Evolutionary conservation across 30 jellyfish, hydroid and myxozoan species (phyloP).

Genomic region (Cassiopea andromeda): DNA sequence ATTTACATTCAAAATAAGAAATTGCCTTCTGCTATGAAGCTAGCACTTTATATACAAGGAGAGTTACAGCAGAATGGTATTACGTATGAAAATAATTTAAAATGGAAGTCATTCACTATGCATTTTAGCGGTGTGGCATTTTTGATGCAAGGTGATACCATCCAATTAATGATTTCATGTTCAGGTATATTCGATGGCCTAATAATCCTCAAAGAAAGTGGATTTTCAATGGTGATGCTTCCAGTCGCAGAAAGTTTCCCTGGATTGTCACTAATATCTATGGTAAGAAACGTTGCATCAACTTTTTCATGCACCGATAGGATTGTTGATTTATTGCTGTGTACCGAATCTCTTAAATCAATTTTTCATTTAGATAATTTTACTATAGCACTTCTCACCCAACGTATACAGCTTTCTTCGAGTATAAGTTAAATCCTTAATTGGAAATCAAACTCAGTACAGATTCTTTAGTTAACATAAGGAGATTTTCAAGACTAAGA

Average conservation of each 20-base stretch:
- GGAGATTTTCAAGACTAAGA: too few relatives aligned
- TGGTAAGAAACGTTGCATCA: conserved; percentile 21
- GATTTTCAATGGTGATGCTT: conserved; percentile 52
- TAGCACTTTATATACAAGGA: conserved; percentile 60
- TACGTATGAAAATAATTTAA: conserved; percentile 46
- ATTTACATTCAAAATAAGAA: conserved; percentile 46
- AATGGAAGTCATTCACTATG: conserved; percentile 56
- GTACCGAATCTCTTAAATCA: too few relatives aligned
- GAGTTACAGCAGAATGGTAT: conserved; percentile 78
- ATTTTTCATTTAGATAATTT: too few relatives aligned
- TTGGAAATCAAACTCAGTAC: too few relatives aligned
- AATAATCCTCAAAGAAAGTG: conserved; percentile 41
- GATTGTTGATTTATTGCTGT: too few relatives aligned
- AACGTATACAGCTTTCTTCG: too few relatives aligned
- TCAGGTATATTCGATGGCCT: conserved; percentile 41
- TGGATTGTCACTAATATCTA: conserved; percentile 27
- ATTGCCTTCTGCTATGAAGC: conserved; percentile 46
- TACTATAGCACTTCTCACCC: too few relatives aligned
- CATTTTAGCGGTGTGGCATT: conserved; percentile 79
- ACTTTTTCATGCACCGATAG: too few relatives aligned
- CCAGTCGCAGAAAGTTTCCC: conserved; percentile 66
- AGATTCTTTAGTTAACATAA: too few relatives aligned
- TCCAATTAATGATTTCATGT: conserved; percentile 52
- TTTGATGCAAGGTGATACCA: conserved; percentile 68
- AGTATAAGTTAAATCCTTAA: too few relatives aligned